Evolutionary conservation across 2,797 vertebrate genomes (phyloP), one percentile per base, ranked within the genome.

Genomic region (Protosalanx chinensis): DNA sequence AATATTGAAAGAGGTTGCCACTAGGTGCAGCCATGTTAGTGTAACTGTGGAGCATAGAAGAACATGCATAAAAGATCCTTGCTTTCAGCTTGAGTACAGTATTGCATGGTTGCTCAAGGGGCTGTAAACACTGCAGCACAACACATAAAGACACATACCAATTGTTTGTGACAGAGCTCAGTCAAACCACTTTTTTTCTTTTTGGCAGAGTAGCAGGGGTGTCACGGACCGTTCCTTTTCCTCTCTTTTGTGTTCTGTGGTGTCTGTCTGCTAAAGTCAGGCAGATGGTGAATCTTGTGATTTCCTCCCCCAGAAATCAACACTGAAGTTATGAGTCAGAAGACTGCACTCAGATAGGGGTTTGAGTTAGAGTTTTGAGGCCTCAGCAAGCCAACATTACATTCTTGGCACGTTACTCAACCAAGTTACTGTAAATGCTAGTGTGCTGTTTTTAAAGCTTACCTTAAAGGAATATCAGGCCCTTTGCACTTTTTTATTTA

Each of bases 321-420:
- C 3, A 2, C 70, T 62, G 67, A 71, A 77, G 74, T 84, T 82
- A 18, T 62, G 87, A 88, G 83, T 90, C 82, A 88, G 78, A 86
- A 62, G n/a, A 69, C 72, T 16, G 46, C 7, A 1, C 64, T 76
- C 32, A 64, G 64, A 77, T 76, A 78, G 80, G 75, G 81, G 74
- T 12, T 70, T 80, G 79, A 20, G 35, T 82, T 85, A 85, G 81
- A 82, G 72, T 84, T 83, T 73, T 35, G 70, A 71, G 73, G 72
- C 70, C 67, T 81, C 69, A 23, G 73, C 74, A 75, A 68, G 73
- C 77, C 73, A 68, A 78, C 78, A 81, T 76, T 76, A 83, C 79
- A 88, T 91, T 88, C 88, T 81, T 87, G 73, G 73, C 75, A 81
- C 79, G 83, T 85, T 85, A 79, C 71, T 82, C 70, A 60, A 71